Conservation (phyloP, 2,113 vertebrate species). For the Chlamydotis undulata region DNA sequence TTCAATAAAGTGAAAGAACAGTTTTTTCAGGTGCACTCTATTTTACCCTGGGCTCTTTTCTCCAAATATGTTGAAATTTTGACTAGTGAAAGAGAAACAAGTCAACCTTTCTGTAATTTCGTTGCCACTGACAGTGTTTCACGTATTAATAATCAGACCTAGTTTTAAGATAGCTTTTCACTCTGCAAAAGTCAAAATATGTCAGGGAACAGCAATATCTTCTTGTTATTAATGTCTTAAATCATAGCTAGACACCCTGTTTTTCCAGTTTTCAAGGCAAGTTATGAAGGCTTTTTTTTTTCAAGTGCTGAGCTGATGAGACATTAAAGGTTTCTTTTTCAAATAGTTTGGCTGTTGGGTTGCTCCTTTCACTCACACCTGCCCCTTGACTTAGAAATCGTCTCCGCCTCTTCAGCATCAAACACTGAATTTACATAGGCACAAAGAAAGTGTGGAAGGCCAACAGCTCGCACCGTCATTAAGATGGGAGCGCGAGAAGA, state of each 20-base stretch:
- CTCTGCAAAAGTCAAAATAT: conserved; percentile 37
- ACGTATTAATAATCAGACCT: not conserved
- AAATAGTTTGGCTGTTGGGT: conserved; percentile 69
- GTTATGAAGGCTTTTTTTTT: conserved; percentile 41
- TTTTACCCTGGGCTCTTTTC: not conserved
- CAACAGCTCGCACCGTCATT: not conserved
- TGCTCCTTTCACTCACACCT: conserved; percentile 62
- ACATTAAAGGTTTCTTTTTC: conserved; percentile 73
- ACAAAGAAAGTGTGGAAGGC: conserved; percentile 32
- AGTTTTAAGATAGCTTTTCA: conserved; percentile 7
- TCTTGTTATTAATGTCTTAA: conserved; percentile 64
- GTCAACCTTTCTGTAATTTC: not conserved
- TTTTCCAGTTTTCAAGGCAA: conserved; percentile 78
- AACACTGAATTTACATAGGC: conserved; percentile 47
- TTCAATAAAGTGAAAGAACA: not conserved
- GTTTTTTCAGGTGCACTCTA: not conserved
- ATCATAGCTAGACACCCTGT: conserved; percentile 70
- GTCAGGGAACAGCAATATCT: conserved; percentile 56
- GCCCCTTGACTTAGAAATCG: conserved; percentile 41
- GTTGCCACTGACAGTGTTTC: not conserved
- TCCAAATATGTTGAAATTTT: not conserved
- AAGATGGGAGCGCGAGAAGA: conserved; percentile 26
- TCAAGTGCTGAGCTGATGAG: conserved; percentile 21
- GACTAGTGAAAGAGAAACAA: not conserved
- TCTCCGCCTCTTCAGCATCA: conserved; percentile 65